Base-by-base conservation (phyloP, 2,888 invertebrate genomes). In the Ectobius pallidus region DNA sequence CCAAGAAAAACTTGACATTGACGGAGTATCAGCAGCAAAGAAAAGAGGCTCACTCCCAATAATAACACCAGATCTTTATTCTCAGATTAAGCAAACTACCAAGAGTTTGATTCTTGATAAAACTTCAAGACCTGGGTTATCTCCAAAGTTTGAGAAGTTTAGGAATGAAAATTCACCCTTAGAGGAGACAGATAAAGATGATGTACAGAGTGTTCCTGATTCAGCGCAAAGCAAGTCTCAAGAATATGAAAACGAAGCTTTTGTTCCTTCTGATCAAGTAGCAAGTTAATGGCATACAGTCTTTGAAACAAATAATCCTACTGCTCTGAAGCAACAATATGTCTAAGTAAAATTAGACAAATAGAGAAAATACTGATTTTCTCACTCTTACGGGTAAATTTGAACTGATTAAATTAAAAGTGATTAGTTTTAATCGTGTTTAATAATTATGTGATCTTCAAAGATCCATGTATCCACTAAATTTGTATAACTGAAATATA, bases 81-180 rank as follows among this genome's bases (percentile, higher is more conserved):
- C 69, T 20, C 72, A 74, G 16, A 46, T 65, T 18, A 65, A 65
- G 4, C 46, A 65, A 7, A 46, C 65, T 2, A 83, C 83, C 20
- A 83, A 82, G 74, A 81, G 79, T 76, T 85, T 88, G 58, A 78
- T 86, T 30, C 27, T 74, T n/a, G 71, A 71, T 27, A 69, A 71
- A 30, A 39, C 61, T 4, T 14, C 62, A 16, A 32, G 58, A 3
- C 85, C 87, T 0, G 81, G 83, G 27, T 83, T 84, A 1, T 86
- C 86, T n/a, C 87, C 87, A 0, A 88, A 87, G 78, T 89, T 89
- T 78, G 88, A 88, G 79, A 85, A 86, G 76, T 80, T 88, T 22
- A 83, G 82, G 74, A 87, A 88, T 78, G 88, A 88, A 65, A 82
- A 83, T 44, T 87, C 87, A 49, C 82, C 81, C 27, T 80, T 82